A percentile compares a stretch with the other conserved stretches of the same genome.
phyloP scores from a whole-genome alignment of 2,888 invertebrate genomes.

The Unio pictorum region DNA sequence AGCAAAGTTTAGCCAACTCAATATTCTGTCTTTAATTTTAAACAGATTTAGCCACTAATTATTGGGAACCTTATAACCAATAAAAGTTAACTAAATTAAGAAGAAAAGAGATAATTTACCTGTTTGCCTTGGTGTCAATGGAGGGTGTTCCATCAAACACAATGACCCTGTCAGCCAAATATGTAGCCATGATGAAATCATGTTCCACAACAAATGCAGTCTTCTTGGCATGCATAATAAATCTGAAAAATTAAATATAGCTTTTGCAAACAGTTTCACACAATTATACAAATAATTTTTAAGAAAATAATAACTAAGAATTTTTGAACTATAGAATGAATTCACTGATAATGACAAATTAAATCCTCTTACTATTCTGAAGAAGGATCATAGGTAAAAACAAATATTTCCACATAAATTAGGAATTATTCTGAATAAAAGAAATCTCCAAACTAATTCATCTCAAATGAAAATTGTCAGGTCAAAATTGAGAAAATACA shows the following conservation, averaged over 20 bases:
- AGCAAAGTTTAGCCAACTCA: too few relatives aligned
- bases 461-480: too few relatives aligned
- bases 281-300: background rate
- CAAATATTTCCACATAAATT: too few relatives aligned
- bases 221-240: slow-evolving; percentile 98
- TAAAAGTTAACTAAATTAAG: too few relatives aligned
- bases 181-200: slow-evolving; percentile 99
- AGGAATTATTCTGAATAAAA: too few relatives aligned
- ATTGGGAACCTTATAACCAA: too few relatives aligned
- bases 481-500: too few relatives aligned
- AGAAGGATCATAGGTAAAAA: too few relatives aligned
- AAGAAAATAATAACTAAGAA: background rate
- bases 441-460: too few relatives aligned
- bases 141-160: slow-evolving; percentile 98
- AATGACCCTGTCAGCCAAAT: slow-evolving; percentile 96
- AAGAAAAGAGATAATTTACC: slow-evolving; percentile 67
- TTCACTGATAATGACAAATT: background rate
- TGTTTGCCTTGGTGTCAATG: slow-evolving; percentile 87
- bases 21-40: too few relatives aligned
- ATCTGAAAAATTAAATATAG: slow-evolving; percentile 72
- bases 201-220: slow-evolving; percentile 99
- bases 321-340: background rate
- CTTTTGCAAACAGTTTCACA: background rate
- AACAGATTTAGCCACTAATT: too few relatives aligned
- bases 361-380: too few relatives aligned